These are phyloP conservation scores for Anagyrus pseudococci DNA, from an alignment of 2,888 invertebrate genomes.

Conservation along the genomic window DNA sequence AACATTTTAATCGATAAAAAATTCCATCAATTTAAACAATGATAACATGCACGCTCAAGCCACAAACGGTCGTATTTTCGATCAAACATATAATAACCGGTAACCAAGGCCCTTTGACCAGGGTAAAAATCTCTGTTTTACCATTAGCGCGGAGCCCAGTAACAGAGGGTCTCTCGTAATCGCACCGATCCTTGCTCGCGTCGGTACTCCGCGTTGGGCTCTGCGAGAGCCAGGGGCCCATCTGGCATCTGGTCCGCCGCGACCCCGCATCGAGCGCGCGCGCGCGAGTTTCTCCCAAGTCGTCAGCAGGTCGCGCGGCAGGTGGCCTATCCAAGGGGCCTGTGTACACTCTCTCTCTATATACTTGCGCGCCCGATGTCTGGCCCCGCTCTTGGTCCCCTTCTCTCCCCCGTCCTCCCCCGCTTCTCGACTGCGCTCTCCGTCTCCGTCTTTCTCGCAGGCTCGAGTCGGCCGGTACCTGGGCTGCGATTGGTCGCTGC, in stretches of 20 bases:
- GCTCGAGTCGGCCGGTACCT: not conserved
- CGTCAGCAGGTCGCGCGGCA: conserved; percentile 36
- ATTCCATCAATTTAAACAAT: too few species aligned
- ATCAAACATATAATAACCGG: too few species aligned
- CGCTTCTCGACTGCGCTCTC: not conserved
- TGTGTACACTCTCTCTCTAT: not conserved
- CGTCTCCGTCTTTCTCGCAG: not conserved
- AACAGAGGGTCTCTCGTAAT: too few species aligned
- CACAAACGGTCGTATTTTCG: too few species aligned
- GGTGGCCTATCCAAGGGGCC: conserved; percentile 20
- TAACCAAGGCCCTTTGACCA: too few species aligned
- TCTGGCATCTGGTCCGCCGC: not conserved
- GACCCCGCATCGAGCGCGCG: not conserved
- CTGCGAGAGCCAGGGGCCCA: not conserved
- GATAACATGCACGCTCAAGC: too few species aligned
- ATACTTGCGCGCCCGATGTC: not conserved
- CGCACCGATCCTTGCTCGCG: not conserved
- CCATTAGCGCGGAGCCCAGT: too few species aligned
- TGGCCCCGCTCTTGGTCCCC: conserved; percentile 1
- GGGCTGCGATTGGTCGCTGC: conserved; percentile 21
- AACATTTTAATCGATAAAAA: too few species aligned
- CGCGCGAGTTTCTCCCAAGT: not conserved
- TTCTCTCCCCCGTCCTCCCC: conserved; percentile 2
- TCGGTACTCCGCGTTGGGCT: not conserved
- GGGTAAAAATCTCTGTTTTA: not conserved